Evolutionary conservation across 2,113 vertebrate genomes (phyloP).

Genomic region (Pterophyllum scalare): DNA sequence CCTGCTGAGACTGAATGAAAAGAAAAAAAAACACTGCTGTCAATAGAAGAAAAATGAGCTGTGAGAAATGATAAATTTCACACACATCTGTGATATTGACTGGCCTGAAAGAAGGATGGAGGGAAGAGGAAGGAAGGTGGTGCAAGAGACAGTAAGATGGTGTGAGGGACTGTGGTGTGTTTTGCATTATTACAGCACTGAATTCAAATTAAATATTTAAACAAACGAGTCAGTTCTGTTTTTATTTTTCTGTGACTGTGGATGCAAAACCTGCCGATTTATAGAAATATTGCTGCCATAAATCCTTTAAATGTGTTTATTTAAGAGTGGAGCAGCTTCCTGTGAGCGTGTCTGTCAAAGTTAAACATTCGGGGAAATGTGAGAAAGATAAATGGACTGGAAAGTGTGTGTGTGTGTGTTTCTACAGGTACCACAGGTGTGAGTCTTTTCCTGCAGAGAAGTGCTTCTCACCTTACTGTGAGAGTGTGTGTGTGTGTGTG

Average conservation of each 20-base stretch:
- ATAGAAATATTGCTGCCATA: not conserved
- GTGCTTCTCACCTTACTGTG: conserved; percentile 30
- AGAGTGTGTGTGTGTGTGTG: not conserved
- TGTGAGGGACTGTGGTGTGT: rapidly evolving
- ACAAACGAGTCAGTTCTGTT: not conserved
- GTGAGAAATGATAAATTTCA: conserved; percentile 64
- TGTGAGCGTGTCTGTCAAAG: not conserved
- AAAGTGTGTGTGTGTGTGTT: conserved; percentile 1
- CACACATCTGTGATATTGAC: conserved; percentile 58
- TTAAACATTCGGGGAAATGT: conserved; percentile 27
- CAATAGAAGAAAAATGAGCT: conserved; percentile 62
- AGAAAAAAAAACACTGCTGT: conserved; percentile 28
- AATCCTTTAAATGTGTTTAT: not conserved
- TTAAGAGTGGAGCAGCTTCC: not conserved
- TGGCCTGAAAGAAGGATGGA: conserved; percentile 35
- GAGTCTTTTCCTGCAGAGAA: conserved; percentile 4
- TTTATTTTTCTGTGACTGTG: not conserved
- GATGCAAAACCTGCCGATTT: not conserved
- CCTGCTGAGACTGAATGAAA: conserved; percentile 21
- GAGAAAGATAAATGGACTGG: conserved; percentile 43
- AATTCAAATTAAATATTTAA: not conserved
- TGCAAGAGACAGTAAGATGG: not conserved
- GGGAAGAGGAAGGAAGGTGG: conserved; percentile 11
- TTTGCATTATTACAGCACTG: not conserved
- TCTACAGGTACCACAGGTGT: conserved; percentile 43